Evolutionary conservation across 2,888 invertebrate species (phyloP).

Genomic region (Acanthoscelides obtectus): DNA sequence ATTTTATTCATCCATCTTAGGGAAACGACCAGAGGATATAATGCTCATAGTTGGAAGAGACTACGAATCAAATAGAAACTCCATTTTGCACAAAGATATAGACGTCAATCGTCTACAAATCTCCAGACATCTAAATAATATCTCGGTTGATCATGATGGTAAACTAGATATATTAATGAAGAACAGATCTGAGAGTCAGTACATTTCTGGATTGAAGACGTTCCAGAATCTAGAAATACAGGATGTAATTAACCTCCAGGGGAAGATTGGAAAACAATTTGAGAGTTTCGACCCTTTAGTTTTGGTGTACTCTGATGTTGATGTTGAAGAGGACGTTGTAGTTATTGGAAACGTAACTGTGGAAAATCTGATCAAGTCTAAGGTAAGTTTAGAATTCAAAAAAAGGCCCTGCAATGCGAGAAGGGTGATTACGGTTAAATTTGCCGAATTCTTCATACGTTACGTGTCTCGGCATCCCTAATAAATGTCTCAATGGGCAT

Average conservation of each 20-base stretch:
- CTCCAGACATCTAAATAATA: slow-evolving; percentile 47
- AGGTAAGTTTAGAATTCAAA: background rate
- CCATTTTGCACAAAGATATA: slow-evolving; percentile 46
- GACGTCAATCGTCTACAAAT: slow-evolving; percentile 43
- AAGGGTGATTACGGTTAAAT: too few species aligned
- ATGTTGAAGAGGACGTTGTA: slow-evolving; percentile 43
- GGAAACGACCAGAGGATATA: slow-evolving; percentile 37
- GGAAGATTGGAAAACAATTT: slow-evolving; percentile 47
- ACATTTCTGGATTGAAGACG: slow-evolving; percentile 45
- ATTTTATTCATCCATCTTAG: slow-evolving; percentile 16
- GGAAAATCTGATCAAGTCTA: slow-evolving; percentile 29
- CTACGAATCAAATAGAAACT: slow-evolving; percentile 46
- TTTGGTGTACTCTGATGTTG: slow-evolving; percentile 44
- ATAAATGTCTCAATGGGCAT: too few species aligned
- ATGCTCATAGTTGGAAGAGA: slow-evolving; percentile 43
- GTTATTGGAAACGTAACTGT: slow-evolving; percentile 51
- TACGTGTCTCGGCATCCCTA: too few species aligned
- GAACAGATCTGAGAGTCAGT: slow-evolving; percentile 43
- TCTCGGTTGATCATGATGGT: slow-evolving; percentile 42
- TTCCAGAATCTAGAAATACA: slow-evolving; percentile 47
- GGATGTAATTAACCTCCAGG: slow-evolving; percentile 47
- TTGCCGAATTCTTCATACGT: too few species aligned
- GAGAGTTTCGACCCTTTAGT: slow-evolving; percentile 48
- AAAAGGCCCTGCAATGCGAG: too few species aligned
- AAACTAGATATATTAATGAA: slow-evolving; percentile 48